Percentiles rank a stretch among this genome's conserved stretches.
phyloP scores from a whole-genome alignment of 2,888 invertebrate genomes.

The Phania funesta region DNA sequence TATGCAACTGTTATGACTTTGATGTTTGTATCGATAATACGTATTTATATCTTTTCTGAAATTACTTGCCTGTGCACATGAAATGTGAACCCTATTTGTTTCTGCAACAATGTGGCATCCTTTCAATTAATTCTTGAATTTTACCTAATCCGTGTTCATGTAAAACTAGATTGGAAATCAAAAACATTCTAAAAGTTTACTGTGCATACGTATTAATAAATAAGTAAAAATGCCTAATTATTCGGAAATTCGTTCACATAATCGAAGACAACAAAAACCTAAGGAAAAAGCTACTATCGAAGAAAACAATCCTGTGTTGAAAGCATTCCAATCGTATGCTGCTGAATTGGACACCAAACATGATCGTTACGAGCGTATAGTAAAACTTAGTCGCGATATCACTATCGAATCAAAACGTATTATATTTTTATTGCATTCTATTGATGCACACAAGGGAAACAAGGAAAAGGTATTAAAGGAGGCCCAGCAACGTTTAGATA shows the following conservation, averaged over 20 bases:
- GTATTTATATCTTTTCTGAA: too few relatives aligned
- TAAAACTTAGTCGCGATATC: constrained; percentile 90
- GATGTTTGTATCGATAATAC: too few relatives aligned
- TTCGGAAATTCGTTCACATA: constrained; percentile 66
- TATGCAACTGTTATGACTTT: too few relatives aligned
- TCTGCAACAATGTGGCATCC: too few relatives aligned
- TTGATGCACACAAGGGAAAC: constrained; percentile 83
- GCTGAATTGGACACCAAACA: constrained; percentile 87
- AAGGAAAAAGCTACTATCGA: constrained; percentile 67
- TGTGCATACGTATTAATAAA: too few relatives aligned
- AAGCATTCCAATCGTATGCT: constrained; percentile 84
- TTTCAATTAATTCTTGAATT: too few relatives aligned
- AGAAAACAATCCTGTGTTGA: constrained; percentile 75
- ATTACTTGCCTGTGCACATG: too few relatives aligned
- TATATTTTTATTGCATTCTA: constrained; percentile 91
- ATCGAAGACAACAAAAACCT: constrained; percentile 46
- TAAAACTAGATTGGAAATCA: too few relatives aligned
- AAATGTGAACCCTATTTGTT: too few relatives aligned
- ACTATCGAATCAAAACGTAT: constrained; percentile 95
- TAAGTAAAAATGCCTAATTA: constrained; percentile 70
- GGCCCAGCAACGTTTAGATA: constrained; percentile 85
- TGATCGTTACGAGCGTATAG: constrained; percentile 90
- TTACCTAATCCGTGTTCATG: too few relatives aligned
- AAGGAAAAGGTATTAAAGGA: constrained; percentile 82
- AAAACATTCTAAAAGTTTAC: too few relatives aligned